These are phyloP conservation scores for Ephestia elutella DNA, from an alignment of 1,140 invertebrate species.

Conservation along the genomic window DNA sequence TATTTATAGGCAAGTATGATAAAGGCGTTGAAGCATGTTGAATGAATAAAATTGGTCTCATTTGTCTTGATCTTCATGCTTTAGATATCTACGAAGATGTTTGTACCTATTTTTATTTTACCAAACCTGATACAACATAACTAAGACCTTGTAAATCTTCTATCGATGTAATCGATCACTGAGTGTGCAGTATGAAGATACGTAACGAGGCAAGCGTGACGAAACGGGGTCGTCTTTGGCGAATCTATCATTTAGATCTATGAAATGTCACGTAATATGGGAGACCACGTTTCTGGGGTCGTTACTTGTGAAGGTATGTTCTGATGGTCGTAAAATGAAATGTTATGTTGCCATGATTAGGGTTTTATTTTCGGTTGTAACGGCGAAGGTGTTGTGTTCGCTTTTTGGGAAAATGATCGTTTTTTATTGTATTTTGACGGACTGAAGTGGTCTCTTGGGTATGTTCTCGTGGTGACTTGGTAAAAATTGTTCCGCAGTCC, in stretches of 20 bases:
- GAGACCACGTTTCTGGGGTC: background rate
- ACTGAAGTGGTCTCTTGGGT: no score
- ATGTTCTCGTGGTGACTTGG: no score
- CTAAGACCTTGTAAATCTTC: background rate
- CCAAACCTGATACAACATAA: no score
- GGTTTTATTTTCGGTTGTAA: background rate
- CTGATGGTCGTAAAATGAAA: background rate
- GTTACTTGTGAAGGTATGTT: background rate
- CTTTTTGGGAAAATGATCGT: background rate
- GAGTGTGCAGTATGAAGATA: background rate
- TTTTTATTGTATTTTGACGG: background rate
- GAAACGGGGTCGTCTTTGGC: background rate
- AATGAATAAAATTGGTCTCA: no score
- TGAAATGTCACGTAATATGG: background rate
- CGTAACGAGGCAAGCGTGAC: constrained; percentile 8
- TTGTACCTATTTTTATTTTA: no score
- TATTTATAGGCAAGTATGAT: no score
- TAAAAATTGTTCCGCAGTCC: no score
- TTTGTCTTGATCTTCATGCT: no score
- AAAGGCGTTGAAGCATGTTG: no score
- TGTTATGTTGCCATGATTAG: background rate
- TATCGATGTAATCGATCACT: background rate
- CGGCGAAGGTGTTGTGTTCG: background rate
- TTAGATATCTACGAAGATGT: no score
- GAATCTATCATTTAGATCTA: background rate